phyloP scores from a whole-genome alignment of 2,888 invertebrate genomes.

The Nemoura dubitans region DNA sequence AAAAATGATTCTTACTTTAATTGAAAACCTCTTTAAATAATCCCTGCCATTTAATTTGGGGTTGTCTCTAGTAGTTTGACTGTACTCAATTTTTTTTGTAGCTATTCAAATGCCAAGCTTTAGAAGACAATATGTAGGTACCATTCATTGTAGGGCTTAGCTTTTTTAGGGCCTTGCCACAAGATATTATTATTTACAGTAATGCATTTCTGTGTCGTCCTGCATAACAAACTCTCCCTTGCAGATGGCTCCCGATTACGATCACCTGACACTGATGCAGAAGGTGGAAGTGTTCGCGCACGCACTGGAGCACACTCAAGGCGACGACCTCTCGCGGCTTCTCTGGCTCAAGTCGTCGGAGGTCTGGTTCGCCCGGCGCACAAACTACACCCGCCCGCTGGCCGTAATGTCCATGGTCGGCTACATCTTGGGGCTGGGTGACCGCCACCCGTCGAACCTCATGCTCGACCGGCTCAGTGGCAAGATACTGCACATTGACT shows the following conservation, averaged over 20 bases:
- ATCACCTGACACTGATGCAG: slow-evolving; percentile 96
- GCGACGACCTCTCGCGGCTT: slow-evolving; percentile 93
- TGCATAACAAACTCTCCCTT: too few species aligned
- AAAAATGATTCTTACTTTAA: too few species aligned
- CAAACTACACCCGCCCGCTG: slow-evolving; percentile 97
- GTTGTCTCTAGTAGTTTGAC: too few species aligned
- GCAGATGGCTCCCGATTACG: slow-evolving; percentile 96
- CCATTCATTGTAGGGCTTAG: slow-evolving; percentile 1
- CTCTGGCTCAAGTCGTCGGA: slow-evolving; percentile 98
- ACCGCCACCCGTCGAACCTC: slow-evolving; percentile 92
- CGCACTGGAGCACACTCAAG: slow-evolving; percentile 91
- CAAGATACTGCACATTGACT: slow-evolving; percentile 99
- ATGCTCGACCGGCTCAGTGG: slow-evolving; percentile 98
- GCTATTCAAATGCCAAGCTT: too few species aligned
- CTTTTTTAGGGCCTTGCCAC: too few species aligned
- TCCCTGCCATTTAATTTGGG: too few species aligned
- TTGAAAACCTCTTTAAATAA: too few species aligned
- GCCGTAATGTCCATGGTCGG: slow-evolving; percentile 99
- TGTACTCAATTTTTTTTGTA: neutral
- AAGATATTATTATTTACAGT: too few species aligned
- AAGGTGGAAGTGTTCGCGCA: slow-evolving; percentile 99
- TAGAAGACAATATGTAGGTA: neutral
- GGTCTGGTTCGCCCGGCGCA: slow-evolving; percentile 98
- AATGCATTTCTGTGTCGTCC: too few species aligned
- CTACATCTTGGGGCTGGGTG: slow-evolving; percentile 80